Evolutionary conservation across 64 coral and sea anemone species (phyloP), one percentile per base, ranked within the genome.

Genomic region (Dendrophyllia cribrosa): DNA sequence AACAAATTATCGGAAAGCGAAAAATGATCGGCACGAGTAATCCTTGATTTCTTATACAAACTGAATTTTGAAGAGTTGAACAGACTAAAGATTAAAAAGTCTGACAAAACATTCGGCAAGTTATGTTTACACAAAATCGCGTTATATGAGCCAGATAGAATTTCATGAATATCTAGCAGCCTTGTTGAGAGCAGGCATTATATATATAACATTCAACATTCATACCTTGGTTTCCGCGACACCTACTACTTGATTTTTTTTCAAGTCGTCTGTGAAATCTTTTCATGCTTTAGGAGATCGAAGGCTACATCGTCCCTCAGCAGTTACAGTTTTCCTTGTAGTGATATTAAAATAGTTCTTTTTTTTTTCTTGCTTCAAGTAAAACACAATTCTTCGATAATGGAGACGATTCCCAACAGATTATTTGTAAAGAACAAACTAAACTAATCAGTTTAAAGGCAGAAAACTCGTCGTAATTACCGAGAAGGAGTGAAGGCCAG

Each of bases 51-150:
- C 24, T 79, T 58, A 59, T 43, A 79, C 76, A 79, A 79, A 59
- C 76, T 79, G 76, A 79, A 79, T 79, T 79, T 79, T 59, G 76
- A 79, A 59, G 76, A 79, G 22, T 79, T 59, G 51, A 79, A 79
- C 76, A 79, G 76, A 26, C 52, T 56, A 9, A 43, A 79, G 51
- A 79, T 79, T 58, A 77, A 59, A 79, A 79, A 79, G 76, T 79
- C 51, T 78, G 52, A 58, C 51, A 78, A 78, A 78, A 58, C 76
- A 59, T 26, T 58, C 52, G 24, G 76, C 21, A 59, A 59, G 76
- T 58, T 34, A 43, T 59, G 53, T 79, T 79, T 59, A 79, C 76
- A 79, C 9, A 79, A 59, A 55, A 43, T 59, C 76, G 22, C 55
- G 5, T 59, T 77, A 55, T 77, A 22, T 53, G 17, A 77, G 20